A percentile compares a stretch with the other conserved stretches of the same genome.
Evolutionary conservation across 2,888 invertebrate species (phyloP).

Genomic region (Nemurella pictetii): DNA sequence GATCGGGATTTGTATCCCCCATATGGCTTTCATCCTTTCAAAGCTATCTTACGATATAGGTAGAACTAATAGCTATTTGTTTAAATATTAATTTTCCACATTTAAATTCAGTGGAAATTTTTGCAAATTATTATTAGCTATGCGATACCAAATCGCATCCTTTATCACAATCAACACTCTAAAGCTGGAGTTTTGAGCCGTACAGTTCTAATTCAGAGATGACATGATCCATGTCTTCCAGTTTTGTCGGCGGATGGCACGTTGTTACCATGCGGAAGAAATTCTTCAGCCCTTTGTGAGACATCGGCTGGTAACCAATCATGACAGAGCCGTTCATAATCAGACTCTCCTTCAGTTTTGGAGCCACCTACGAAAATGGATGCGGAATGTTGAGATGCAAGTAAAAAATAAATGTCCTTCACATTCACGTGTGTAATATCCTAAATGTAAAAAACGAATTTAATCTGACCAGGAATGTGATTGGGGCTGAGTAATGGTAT

Average conservation of each 20-base stretch:
- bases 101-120: not conserved
- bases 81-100: not conserved
- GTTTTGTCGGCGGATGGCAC: conserved; percentile 66
- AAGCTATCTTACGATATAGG: no score
- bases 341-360: conserved; percentile 72
- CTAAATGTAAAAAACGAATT: no score
- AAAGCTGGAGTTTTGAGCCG: conserved; percentile 50
- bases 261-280: conserved; percentile 77
- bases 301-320: conserved; percentile 76
- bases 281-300: conserved; percentile 64
- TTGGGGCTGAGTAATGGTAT: no score
- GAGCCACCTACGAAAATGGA: conserved; percentile 58
- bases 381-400: not conserved
- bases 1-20: no score
- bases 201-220: conserved; percentile 66
- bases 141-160: no score
- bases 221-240: conserved; percentile 63
- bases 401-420: no score
- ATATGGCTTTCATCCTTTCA: no score
- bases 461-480: no score
- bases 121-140: no score
- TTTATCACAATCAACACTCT: not conserved
- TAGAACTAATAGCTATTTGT: no score
- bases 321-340: conserved; percentile 66
- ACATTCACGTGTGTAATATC: no score